Evolutionary conservation across 2,888 invertebrate genomes (phyloP), one percentile per base, ranked within the genome.

Genomic region (Stenotaenia linearis): DNA sequence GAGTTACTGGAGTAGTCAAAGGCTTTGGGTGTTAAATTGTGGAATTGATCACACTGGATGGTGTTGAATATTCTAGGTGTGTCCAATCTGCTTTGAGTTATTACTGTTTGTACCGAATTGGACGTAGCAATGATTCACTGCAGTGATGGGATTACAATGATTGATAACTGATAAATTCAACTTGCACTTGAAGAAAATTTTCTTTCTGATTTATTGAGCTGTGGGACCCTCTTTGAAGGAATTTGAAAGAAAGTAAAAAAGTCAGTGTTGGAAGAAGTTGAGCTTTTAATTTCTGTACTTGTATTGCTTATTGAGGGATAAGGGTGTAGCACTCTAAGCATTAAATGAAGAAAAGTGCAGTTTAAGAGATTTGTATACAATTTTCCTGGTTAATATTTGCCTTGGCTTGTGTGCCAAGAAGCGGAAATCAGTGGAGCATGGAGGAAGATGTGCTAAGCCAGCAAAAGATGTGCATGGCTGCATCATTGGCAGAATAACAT

Each of bases 401-500:
- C 61, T 61, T 61, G 61, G 61, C 61, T 25, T 25, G 61, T 28
- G 61, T 28, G 61, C 61, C 61, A 61, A 61, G 61, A 61, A 61
- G 61, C 15, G 28, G 61, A 61, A 61, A 15, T 61, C 28, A 28
- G 23, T 61, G 61, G 15, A 61, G 61, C 61, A 61, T 61, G 61
- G 61, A 61, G 12, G 61, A 61, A 61, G 61, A 61, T 61, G 61
- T 61, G 61, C 61, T 61, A 61, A 61, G 61, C 61, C 28, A 61
- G 61, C 61, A 61, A 61, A 61, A 61, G 61, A 61, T 61, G 61
- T 61, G 61, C 61, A 61, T 61, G 61, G 61, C 61, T 61, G 61
- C 61, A 61, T 61, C 61, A 61, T 61, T 61, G 61, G 61, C 61
- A 61, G 61, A 25, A 61, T 61, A 61, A 61, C 61, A 61, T 61